Conservation (phyloP, 1,140 invertebrate genomes). For the Temnothorax longispinosus region DNA sequence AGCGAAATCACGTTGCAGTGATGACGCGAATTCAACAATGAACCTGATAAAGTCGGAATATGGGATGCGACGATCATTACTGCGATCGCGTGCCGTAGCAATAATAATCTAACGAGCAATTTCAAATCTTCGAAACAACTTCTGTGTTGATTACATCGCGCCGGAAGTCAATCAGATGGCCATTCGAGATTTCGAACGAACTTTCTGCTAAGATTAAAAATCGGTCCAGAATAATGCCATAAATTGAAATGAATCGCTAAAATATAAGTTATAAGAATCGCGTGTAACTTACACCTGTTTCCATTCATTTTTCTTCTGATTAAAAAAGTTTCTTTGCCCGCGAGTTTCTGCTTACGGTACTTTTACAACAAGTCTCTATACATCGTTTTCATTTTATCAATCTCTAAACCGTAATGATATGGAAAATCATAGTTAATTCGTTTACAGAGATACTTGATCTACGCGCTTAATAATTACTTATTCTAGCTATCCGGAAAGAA, state of each 20-base stretch:
- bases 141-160: conserved; percentile 18
- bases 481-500: neutral
- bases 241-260: neutral
- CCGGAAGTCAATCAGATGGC: conserved; percentile 14
- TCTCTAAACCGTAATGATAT: neutral
- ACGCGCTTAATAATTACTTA: conserved; percentile 2
- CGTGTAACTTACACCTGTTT: neutral
- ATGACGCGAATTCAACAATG: neutral
- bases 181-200: neutral
- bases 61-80: neutral
- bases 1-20: neutral
- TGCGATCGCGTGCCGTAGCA: neutral
- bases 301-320: neutral
- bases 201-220: neutral
- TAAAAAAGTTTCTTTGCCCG: neutral
- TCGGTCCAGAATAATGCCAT: neutral
- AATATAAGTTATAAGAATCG: neutral
- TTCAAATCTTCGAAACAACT: conserved; percentile 25
- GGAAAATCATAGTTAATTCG: neutral
- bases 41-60: neutral
- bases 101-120: neutral
- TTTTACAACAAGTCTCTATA: neutral
- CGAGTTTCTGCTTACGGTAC: neutral
- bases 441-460: neutral
- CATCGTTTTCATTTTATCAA: neutral